A percentile compares a stretch with the other conserved stretches of the same genome.
Evolutionary conservation across 2,888 invertebrate genomes (phyloP).

Genomic region (Alsophila aescularia): DNA sequence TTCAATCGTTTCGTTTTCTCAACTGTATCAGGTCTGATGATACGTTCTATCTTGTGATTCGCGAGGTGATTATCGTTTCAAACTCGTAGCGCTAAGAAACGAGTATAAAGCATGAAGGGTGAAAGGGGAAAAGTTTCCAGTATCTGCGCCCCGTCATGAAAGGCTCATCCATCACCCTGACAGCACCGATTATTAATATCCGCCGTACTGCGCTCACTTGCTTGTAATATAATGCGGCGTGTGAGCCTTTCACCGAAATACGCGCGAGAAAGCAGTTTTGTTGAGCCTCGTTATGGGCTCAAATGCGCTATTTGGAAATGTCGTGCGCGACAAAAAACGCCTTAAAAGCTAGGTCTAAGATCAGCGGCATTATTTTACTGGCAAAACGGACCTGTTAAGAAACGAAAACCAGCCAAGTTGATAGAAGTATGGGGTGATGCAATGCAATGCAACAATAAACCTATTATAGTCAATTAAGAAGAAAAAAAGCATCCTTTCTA

Average conservation of each 20-base stretch:
- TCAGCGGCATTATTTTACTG: background rate
- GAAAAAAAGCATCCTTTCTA: no score
- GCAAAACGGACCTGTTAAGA: background rate
- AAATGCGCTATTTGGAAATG: slow-evolving; percentile 15
- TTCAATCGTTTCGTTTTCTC: slow-evolving; percentile 7
- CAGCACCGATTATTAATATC: slow-evolving; percentile 72
- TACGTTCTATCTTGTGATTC: slow-evolving; percentile 3
- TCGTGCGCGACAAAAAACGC: slow-evolving; percentile 23
- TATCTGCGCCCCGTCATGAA: slow-evolving; percentile 67
- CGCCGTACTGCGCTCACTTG: slow-evolving; percentile 44
- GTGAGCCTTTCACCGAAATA: slow-evolving; percentile 58
- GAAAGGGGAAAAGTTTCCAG: slow-evolving; percentile 50
- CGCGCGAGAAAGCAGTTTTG: slow-evolving; percentile 44
- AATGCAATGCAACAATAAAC: background rate
- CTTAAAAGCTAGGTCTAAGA: background rate
- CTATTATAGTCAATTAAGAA: no score
- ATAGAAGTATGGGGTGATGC: no score
- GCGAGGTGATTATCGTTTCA: slow-evolving; percentile 27
- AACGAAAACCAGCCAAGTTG: background rate
- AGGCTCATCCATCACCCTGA: slow-evolving; percentile 73
- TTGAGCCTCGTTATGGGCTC: slow-evolving; percentile 27
- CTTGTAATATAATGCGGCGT: slow-evolving; percentile 54
- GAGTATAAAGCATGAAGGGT: slow-evolving; percentile 37
- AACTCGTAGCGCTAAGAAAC: slow-evolving; percentile 17
- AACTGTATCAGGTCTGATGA: background rate